Evolutionary conservation across 2,888 invertebrate species (phyloP), one percentile per base, ranked within the genome.

Genomic region (Drosophila tripunctata): DNA sequence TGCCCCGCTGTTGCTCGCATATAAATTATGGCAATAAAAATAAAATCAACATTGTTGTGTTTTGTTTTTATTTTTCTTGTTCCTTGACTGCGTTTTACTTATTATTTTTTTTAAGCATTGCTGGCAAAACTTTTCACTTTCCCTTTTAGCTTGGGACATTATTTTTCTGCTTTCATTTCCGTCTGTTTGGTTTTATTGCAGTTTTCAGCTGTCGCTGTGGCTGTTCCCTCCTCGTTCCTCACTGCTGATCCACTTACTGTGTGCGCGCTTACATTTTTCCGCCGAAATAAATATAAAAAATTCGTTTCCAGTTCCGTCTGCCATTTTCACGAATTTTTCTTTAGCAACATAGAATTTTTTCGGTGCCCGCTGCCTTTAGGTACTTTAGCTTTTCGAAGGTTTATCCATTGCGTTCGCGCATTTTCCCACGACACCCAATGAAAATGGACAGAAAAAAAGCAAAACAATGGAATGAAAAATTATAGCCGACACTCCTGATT

Each of bases 401-500:
- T 80, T 70, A 78, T 75, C 75, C 85, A 56, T 54, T 58, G 76
- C 68, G 57, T 48, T 64, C 55, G 75, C 75, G 64, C 14, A 58
- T 75, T 80, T 82, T 75, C 56, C 69, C 67, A 78, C 60, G 64
- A 38, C 60, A 40, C 52, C 43, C 43, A 41, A 51, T 56, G 44
- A 58, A 47, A 40, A 66, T 6, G 3, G 33, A 21, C 27, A 35
- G n/a, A n/a, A 52, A 15, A 43, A 61, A 63, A 72, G 52, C 58
- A 78, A 84, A 83, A 85, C 86, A 87, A 79, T 75, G 86, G 85
- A 85, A 84, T 87, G 86, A 87, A 84, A 85, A 85, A 84, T 84
- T 84, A 87, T 82, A 58, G 72, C 82, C 57, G 48, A 64, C 77
- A 48, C 66, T 47, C 50, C 12, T 19, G 27, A 10, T 10, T 19